Evolutionary conservation across 1,140 invertebrate genomes (phyloP).

Genomic region (Popillia japonica): DNA sequence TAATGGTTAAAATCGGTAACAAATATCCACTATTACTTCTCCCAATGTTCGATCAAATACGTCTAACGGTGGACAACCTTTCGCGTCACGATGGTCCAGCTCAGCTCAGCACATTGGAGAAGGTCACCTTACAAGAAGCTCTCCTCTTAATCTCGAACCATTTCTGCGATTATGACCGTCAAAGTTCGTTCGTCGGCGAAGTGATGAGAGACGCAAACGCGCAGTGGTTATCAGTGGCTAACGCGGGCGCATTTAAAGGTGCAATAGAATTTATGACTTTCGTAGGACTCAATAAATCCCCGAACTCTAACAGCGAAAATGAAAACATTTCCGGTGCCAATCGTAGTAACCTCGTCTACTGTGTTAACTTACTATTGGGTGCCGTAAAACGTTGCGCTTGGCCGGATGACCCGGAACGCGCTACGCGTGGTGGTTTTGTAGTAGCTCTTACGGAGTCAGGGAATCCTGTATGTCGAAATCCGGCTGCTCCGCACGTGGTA

Average conservation of each 20-base stretch:
- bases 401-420: constrained; percentile 81
- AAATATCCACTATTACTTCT: constrained; percentile 84
- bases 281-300: constrained; percentile 75
- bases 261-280: constrained; percentile 77
- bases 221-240: constrained; percentile 70
- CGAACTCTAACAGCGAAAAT: constrained; percentile 67
- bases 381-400: constrained; percentile 86
- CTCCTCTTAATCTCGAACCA: constrained; percentile 86
- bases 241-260: constrained; percentile 65
- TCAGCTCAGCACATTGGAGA: constrained; percentile 84
- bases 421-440: constrained; percentile 82
- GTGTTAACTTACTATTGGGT: constrained; percentile 78
- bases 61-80: constrained; percentile 74
- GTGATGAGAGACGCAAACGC: constrained; percentile 70
- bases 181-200: constrained; percentile 83
- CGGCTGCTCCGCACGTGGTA: constrained; percentile 81
- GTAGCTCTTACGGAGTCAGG: constrained; percentile 74
- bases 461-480: constrained; percentile 77
- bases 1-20: constrained; percentile 88
- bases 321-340: constrained; percentile 67
- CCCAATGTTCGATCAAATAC: constrained; percentile 87
- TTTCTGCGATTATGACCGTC: constrained; percentile 86
- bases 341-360: constrained; percentile 71
- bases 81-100: constrained; percentile 67
- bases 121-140: constrained; percentile 80